phyloP scores from a whole-genome alignment of 2,113 vertebrate genomes.

The Lophura nycthemera region DNA sequence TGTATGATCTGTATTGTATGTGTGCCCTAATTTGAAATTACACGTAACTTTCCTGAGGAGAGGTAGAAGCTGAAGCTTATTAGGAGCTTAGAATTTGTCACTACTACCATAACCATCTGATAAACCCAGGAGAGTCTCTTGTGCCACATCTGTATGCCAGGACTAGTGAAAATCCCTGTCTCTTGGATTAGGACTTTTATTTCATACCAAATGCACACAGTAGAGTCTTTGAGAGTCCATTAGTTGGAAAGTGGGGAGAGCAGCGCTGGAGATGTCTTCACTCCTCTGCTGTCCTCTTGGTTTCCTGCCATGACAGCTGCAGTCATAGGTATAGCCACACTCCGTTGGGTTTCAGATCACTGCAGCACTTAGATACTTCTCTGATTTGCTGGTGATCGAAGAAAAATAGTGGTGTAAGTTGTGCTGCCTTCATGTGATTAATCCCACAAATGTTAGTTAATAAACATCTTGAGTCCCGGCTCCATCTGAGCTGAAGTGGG shows the following conservation, averaged over 20 bases:
- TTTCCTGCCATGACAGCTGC: background rate
- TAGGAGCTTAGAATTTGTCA: background rate
- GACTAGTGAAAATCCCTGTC: background rate
- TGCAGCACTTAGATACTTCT: background rate
- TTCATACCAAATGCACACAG: background rate
- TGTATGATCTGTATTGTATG: background rate
- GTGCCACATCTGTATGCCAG: background rate
- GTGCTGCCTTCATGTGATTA: background rate
- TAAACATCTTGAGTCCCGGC: background rate
- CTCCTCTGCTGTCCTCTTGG: background rate
- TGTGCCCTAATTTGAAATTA: conserved; percentile 17
- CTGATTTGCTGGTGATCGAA: background rate
- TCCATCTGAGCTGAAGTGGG: background rate
- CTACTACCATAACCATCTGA: fast-evolving
- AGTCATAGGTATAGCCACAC: background rate
- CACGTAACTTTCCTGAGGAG: conserved; percentile 10
- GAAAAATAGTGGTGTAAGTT: background rate
- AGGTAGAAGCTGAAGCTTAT: conserved; percentile 29
- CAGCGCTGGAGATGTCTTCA: background rate
- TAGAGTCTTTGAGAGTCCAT: background rate
- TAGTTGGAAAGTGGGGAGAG: background rate
- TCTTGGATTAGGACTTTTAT: background rate
- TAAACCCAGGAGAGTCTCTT: background rate
- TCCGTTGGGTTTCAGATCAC: background rate
- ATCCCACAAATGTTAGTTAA: background rate